Evolutionary conservation across 1,140 invertebrate species (phyloP).

Genomic region (Schlechtendalia chinensis): DNA sequence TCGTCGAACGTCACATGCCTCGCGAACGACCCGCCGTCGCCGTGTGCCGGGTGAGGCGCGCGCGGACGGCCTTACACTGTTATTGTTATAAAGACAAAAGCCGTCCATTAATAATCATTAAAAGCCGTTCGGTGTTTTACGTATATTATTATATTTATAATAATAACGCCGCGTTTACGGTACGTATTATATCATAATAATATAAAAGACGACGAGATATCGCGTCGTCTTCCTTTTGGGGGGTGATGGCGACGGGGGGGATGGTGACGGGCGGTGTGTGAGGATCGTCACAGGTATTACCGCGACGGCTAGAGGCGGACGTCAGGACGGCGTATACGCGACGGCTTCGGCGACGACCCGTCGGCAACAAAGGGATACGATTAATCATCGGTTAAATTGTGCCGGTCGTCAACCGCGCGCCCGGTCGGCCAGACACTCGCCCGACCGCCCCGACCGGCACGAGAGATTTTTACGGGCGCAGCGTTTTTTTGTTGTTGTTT

Average conservation of each 20-base stretch:
- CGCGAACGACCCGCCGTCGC: too few relatives aligned
- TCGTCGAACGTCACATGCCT: slow-evolving; percentile 24
- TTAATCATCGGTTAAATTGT: slow-evolving; percentile 49
- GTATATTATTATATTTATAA: slow-evolving; percentile 14
- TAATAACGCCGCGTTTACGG: neutral
- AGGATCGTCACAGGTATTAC: slow-evolving; percentile 48
- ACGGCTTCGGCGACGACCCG: neutral
- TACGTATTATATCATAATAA: slow-evolving; percentile 15
- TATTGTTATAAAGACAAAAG: slow-evolving; percentile 38
- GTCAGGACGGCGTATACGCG: neutral
- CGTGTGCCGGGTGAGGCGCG: neutral
- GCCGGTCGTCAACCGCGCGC: slow-evolving; percentile 14
- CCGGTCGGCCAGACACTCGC: neutral
- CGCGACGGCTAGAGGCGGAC: neutral
- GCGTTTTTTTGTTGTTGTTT: too few relatives aligned
- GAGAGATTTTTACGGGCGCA: too few relatives aligned
- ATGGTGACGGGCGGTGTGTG: too few relatives aligned
- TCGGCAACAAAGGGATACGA: slow-evolving; percentile 43
- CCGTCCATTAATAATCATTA: slow-evolving; percentile 48
- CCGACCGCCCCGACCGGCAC: too few relatives aligned
- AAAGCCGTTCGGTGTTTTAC: slow-evolving; percentile 15
- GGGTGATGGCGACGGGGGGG: too few relatives aligned
- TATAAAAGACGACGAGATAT: slow-evolving; percentile 34
- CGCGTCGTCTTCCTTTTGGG: slow-evolving; percentile 25
- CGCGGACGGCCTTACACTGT: neutral